A percentile compares a stretch with the other conserved stretches of the same genome.
Conservation (phyloP, 1,140 invertebrate genomes). For the Drosophila seguyi region DNA sequence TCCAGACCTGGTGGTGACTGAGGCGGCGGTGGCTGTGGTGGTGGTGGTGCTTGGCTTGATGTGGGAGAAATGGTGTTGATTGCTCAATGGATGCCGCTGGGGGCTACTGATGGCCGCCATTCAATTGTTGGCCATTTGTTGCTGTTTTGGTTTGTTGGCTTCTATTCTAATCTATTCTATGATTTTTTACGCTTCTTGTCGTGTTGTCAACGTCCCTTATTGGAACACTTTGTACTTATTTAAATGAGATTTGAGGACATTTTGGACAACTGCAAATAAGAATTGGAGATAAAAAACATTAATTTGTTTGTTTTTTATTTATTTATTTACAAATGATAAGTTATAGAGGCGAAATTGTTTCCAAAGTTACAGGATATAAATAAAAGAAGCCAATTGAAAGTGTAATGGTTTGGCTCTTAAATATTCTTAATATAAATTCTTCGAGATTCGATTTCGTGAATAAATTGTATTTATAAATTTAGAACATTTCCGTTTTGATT, state of each 20-base stretch:
- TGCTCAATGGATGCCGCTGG: slow-evolving; percentile 89
- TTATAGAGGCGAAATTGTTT: background rate
- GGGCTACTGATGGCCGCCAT: slow-evolving; percentile 93
- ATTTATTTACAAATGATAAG: background rate
- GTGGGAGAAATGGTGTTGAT: slow-evolving; percentile 81
- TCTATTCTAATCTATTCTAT: slow-evolving; percentile 21
- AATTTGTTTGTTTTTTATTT: slow-evolving; percentile 6
- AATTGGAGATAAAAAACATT: background rate
- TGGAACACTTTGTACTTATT: slow-evolving; percentile 50
- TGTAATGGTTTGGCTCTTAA: background rate
- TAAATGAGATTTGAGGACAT: slow-evolving; percentile 52
- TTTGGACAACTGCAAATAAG: slow-evolving; percentile 33
- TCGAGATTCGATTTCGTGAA: background rate
- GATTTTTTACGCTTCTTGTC: background rate
- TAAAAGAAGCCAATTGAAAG: background rate
- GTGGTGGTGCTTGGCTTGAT: slow-evolving; percentile 57
- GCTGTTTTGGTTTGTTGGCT: slow-evolving; percentile 39
- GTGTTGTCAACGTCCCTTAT: slow-evolving; percentile 27
- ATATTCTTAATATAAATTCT: background rate
- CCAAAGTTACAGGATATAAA: background rate
- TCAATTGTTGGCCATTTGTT: slow-evolving; percentile 85
- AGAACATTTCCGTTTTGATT: background rate
- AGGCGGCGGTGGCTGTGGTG: slow-evolving; percentile 5
- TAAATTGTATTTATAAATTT: background rate
- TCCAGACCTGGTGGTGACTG: slow-evolving; percentile 15